Percentiles rank a stretch among this genome's conserved stretches.
Conservation (phyloP, 2,113 vertebrate genomes). For the Myocastor coypus region DNA sequence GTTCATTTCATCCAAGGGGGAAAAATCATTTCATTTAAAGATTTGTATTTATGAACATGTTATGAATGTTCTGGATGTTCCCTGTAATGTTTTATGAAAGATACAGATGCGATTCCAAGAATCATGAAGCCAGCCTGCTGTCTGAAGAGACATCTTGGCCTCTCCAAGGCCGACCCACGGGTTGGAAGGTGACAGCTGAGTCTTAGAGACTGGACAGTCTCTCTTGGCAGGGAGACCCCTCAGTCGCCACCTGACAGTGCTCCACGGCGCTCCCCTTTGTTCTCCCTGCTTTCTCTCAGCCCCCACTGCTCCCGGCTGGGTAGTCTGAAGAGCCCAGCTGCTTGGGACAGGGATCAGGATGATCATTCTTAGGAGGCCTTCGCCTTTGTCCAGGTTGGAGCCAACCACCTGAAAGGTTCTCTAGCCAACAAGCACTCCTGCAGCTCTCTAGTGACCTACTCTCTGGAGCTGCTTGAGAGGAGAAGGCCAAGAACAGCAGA, state of each 20-base stretch:
- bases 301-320: constrained; percentile 53
- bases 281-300: constrained; percentile 61
- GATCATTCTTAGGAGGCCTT: constrained; percentile 63
- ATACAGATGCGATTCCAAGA: constrained; percentile 78
- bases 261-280: constrained; percentile 60
- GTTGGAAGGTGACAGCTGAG: constrained; percentile 24
- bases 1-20: constrained; percentile 73
- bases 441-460: constrained; percentile 64
- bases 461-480: constrained; percentile 71
- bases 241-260: constrained; percentile 71
- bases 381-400: constrained; percentile 78
- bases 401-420: constrained; percentile 80
- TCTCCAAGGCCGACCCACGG: constrained; percentile 62
- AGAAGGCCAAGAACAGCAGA: constrained; percentile 78
- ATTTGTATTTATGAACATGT: constrained; percentile 81
- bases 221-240: constrained; percentile 20
- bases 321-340: constrained; percentile 73
- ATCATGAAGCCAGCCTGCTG: constrained; percentile 73
- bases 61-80: constrained; percentile 81
- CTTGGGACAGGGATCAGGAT: constrained; percentile 67
- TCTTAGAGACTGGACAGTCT: constrained; percentile 52
- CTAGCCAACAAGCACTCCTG: constrained; percentile 78
- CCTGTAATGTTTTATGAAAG: constrained; percentile 80
- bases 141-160: constrained; percentile 68
- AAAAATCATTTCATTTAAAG: constrained; percentile 79